phyloP scores from a whole-genome alignment of 1,140 invertebrate genomes.

The Drosophila lowei region DNA sequence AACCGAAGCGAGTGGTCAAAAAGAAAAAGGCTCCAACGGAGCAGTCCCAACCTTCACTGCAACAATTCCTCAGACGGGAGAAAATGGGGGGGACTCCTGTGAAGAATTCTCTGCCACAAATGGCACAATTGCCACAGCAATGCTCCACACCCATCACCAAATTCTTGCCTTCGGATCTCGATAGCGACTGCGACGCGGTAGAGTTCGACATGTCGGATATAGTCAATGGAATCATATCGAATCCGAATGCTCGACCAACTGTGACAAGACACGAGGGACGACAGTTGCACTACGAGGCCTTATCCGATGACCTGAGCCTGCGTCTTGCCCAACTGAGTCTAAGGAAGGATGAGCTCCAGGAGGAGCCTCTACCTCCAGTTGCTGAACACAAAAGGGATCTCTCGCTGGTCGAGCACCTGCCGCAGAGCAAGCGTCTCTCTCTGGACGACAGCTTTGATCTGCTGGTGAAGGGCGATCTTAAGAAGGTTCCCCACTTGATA shows the following conservation, averaged over 20 bases:
- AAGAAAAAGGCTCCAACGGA: conserved; percentile 44
- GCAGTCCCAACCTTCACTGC: conserved; percentile 60
- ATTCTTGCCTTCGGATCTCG: conserved; percentile 59
- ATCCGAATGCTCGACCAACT: conserved; percentile 53
- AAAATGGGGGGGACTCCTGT: conserved; percentile 26
- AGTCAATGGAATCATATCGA: conserved; percentile 85
- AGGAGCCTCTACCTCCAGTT: neutral
- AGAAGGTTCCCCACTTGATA: conserved; percentile 7
- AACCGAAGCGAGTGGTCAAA: conserved; percentile 24
- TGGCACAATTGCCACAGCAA: conserved; percentile 22
- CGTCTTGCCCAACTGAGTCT: conserved; percentile 53
- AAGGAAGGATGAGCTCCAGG: neutral
- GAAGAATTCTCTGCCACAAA: neutral
- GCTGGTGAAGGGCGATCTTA: conserved; percentile 54
- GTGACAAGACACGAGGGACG: conserved; percentile 55
- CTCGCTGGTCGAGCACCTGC: conserved; percentile 31
- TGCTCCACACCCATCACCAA: conserved; percentile 72
- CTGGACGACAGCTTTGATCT: conserved; percentile 75
- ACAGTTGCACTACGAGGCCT: conserved; percentile 60
- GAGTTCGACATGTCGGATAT: conserved; percentile 86
- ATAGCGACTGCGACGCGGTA: conserved; percentile 78
- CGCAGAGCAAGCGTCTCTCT: conserved; percentile 41
- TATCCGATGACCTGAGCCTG: conserved; percentile 56
- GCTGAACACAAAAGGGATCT: conserved; percentile 45
- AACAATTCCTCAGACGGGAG: conserved; percentile 74